A percentile compares a stretch with the other conserved stretches of the same genome.
These are phyloP conservation scores for Mesocricetus auratus DNA, from an alignment of 2,113 vertebrate species.

Conservation along the genomic window DNA sequence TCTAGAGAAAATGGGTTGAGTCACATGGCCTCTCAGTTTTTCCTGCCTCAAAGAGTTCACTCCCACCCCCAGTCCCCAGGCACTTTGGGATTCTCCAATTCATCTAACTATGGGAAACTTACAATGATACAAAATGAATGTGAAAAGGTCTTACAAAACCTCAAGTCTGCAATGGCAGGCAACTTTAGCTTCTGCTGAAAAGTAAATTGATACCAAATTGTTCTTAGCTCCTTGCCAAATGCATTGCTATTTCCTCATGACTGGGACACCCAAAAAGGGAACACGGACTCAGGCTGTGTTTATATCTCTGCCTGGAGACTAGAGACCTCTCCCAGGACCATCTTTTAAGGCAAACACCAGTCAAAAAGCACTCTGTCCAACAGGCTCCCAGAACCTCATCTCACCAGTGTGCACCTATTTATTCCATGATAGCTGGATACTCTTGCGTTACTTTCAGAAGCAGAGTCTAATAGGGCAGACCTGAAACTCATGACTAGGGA, in stretches of 20 bases:
- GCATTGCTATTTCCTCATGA: constrained; percentile 57
- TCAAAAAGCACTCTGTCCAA: neutral
- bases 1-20: neutral
- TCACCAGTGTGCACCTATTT: neutral
- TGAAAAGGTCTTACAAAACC: constrained; percentile 63
- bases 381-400: neutral
- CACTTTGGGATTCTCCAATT: neutral
- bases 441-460: constrained; percentile 23
- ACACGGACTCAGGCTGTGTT: constrained; percentile 30
- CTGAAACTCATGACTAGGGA: neutral
- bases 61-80: neutral
- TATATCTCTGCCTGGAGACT: constrained; percentile 46
- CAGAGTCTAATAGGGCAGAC: neutral
- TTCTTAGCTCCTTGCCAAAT: constrained; percentile 77
- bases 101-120: constrained; percentile 42
- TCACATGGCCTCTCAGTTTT: neutral
- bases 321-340: constrained; percentile 42
- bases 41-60: neutral
- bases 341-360: constrained; percentile 57
- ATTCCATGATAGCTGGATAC: constrained; percentile 9
- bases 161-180: constrained; percentile 54
- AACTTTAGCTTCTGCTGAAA: constrained; percentile 53
- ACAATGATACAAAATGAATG: constrained; percentile 54
- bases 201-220: constrained; percentile 75
- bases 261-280: constrained; percentile 70